Conservation (phyloP, 1,140 invertebrate species). For the Nephila pilipes region DNA sequence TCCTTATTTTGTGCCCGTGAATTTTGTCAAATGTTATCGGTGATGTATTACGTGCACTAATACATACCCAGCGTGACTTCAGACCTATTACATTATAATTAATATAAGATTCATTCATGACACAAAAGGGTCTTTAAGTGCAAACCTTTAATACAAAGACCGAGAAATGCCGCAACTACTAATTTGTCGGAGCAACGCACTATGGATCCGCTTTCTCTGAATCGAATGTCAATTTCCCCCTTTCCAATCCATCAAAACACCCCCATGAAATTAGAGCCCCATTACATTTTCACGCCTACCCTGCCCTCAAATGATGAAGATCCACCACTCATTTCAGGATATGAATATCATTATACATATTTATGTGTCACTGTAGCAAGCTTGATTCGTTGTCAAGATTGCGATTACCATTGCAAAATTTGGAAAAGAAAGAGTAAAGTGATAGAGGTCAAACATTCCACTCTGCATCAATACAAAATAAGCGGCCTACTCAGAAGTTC, state of each 20-base stretch:
- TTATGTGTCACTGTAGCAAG: not conserved
- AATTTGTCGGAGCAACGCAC: not conserved
- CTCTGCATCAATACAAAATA: no score
- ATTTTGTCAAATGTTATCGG: not conserved
- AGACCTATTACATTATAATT: not conserved
- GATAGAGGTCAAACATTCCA: no score
- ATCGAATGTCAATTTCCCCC: not conserved
- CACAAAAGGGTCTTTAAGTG: not conserved
- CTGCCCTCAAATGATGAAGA: not conserved
- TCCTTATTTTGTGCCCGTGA: not conserved
- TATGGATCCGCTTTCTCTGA: not conserved
- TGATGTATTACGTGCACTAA: not conserved
- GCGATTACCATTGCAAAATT: not conserved
- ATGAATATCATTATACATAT: not conserved
- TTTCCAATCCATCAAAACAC: constrained; percentile 28
- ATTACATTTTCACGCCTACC: not conserved
- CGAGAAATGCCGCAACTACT: not conserved
- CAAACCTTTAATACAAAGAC: not conserved
- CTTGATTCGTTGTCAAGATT: not conserved
- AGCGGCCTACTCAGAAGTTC: no score
- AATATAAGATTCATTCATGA: not conserved
- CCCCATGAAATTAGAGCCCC: constrained; percentile 14
- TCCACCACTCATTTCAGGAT: not conserved
- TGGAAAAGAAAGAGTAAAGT: no score
- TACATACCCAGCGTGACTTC: not conserved